A percentile compares a stretch with the other conserved stretches of the same genome.
Evolutionary conservation across 2,113 vertebrate species (phyloP).

Genomic region (Hystrix brachyura): DNA sequence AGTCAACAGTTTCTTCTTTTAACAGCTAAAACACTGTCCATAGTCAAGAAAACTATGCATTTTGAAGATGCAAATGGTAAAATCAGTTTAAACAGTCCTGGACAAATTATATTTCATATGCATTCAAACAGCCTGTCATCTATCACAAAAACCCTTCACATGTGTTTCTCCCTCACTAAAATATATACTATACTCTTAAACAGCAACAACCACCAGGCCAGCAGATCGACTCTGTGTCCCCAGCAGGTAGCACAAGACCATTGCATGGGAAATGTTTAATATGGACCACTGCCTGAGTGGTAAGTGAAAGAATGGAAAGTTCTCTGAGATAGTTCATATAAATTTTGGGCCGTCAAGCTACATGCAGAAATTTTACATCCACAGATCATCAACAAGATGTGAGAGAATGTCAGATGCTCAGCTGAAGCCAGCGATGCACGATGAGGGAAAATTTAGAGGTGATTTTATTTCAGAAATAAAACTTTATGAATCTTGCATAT

Average conservation of each 20-base stretch:
- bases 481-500: slow-evolving; percentile 67
- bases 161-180: not conserved
- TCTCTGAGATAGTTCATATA: not conserved
- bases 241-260: not conserved
- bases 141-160: not conserved
- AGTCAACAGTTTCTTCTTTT: not conserved
- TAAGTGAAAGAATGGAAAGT: not conserved
- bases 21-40: not conserved
- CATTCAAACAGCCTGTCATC: accelerated
- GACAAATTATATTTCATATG: not conserved
- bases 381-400: not conserved
- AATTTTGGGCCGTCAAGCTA: not conserved
- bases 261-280: not conserved
- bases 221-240: not conserved
- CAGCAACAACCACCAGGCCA: accelerated
- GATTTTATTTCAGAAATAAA: slow-evolving; percentile 63
- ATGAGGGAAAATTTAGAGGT: slow-evolving; percentile 28
- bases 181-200: accelerated
- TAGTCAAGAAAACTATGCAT: not conserved
- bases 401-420: not conserved
- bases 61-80: not conserved
- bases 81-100: not conserved
- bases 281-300: not conserved
- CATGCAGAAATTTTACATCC: slow-evolving; percentile 1
- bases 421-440: too few species aligned